A percentile compares a stretch with the other conserved stretches of the same genome.
Conservation (phyloP, 2,888 invertebrate genomes). For the Theretra japonica region DNA sequence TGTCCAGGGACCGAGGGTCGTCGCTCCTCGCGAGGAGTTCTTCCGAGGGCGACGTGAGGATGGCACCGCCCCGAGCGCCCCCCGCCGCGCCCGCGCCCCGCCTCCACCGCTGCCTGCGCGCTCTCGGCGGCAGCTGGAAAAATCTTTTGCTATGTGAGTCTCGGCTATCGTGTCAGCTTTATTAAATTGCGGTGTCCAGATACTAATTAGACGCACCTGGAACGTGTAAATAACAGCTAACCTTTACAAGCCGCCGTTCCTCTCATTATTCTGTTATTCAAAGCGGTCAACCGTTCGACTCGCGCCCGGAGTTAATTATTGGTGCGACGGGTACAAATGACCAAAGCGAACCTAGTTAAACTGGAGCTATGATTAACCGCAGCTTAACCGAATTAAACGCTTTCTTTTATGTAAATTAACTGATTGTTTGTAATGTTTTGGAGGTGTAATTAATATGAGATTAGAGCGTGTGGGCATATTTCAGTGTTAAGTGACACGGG, state of each 20-base stretch:
- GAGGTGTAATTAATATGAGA: slow-evolving; percentile 60
- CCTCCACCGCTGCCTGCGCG: slow-evolving; percentile 89
- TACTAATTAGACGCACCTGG: slow-evolving; percentile 27
- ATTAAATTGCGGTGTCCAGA: slow-evolving; percentile 45
- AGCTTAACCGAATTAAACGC: slow-evolving; percentile 77
- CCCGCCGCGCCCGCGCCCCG: slow-evolving; percentile 76
- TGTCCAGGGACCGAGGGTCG: slow-evolving; percentile 80
- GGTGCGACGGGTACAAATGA: slow-evolving; percentile 77
- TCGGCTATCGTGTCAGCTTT: slow-evolving; percentile 58
- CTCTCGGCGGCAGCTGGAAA: slow-evolving; percentile 91
- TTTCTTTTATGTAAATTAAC: slow-evolving; percentile 80
- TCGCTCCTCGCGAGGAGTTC: slow-evolving; percentile 86
- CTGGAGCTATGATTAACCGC: slow-evolving; percentile 74
- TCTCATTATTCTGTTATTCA: slow-evolving; percentile 72
- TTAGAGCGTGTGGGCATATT: slow-evolving; percentile 53
- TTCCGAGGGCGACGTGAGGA: slow-evolving; percentile 88
- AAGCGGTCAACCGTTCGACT: slow-evolving; percentile 72
- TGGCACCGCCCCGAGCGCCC: slow-evolving; percentile 68
- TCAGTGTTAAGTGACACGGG: slow-evolving; percentile 52
- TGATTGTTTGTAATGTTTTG: slow-evolving; percentile 67
- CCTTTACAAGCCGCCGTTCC: slow-evolving; percentile 63
- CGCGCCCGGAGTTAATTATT: slow-evolving; percentile 72
- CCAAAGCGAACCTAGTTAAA: slow-evolving; percentile 67
- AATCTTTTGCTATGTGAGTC: slow-evolving; percentile 91
- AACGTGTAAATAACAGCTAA: slow-evolving; percentile 47